Percentiles rank a stretch among this genome's conserved stretches.
Evolutionary conservation across 2,113 vertebrate genomes (phyloP).

Genomic region (Formicarius rufipectus): DNA sequence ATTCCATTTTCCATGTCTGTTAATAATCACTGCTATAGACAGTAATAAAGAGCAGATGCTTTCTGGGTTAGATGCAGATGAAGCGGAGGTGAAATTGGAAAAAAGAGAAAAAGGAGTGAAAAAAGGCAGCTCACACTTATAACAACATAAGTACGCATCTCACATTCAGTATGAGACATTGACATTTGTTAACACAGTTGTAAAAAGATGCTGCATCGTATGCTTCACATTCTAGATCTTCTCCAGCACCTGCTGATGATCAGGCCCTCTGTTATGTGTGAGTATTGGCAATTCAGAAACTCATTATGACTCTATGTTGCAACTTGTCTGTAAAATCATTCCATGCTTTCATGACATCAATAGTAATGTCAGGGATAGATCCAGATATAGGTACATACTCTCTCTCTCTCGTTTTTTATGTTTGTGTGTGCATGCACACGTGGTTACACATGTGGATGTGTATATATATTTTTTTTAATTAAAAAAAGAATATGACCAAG

Average conservation of each 20-base stretch:
- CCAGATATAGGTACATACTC: slow-evolving; percentile 74
- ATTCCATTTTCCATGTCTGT: slow-evolving; percentile 68
- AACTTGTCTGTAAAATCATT: slow-evolving; percentile 74
- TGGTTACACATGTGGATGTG: background rate
- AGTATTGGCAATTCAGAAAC: slow-evolving; percentile 88
- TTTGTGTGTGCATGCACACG: background rate
- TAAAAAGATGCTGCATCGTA: slow-evolving; percentile 85
- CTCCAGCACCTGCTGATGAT: slow-evolving; percentile 91
- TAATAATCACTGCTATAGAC: slow-evolving; percentile 72
- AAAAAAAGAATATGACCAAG: background rate
- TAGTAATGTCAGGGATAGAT: slow-evolving; percentile 72
- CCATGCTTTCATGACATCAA: slow-evolving; percentile 69
- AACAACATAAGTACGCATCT: slow-evolving; percentile 71
- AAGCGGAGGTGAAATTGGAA: slow-evolving; percentile 32
- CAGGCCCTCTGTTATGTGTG: slow-evolving; percentile 95
- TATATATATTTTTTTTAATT: background rate
- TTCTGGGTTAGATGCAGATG: slow-evolving; percentile 68
- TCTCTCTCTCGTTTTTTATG: background rate
- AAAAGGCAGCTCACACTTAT: slow-evolving; percentile 64
- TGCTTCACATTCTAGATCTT: slow-evolving; percentile 97
- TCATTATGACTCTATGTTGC: slow-evolving; percentile 74
- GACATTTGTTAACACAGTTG: slow-evolving; percentile 81
- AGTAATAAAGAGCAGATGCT: slow-evolving; percentile 69
- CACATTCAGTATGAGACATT: slow-evolving; percentile 76
- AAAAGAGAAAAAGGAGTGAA: background rate